These are phyloP conservation scores for Myotis daubentonii DNA, from an alignment of 2,797 vertebrate genomes.

Conservation along the genomic window DNA sequence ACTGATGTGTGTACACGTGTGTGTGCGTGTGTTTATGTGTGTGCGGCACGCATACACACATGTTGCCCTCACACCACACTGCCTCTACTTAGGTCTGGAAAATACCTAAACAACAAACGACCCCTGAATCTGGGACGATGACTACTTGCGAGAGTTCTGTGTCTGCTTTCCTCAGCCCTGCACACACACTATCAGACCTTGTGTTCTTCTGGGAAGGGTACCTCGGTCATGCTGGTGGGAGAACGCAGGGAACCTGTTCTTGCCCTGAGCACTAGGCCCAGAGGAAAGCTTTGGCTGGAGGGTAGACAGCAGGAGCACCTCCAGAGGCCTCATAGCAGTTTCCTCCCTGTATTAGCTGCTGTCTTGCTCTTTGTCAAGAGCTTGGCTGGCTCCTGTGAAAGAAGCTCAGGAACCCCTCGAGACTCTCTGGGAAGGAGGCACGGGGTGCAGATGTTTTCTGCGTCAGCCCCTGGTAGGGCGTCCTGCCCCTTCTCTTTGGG, in stretches of 20 bases:
- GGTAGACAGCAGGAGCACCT: background rate
- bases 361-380: background rate
- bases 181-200: background rate
- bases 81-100: background rate
- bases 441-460: background rate
- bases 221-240: background rate
- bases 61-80: background rate
- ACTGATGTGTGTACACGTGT: background rate
- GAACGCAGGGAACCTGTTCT: background rate
- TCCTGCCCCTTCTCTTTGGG: background rate
- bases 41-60: rapidly evolving
- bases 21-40: background rate
- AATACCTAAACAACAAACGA: background rate
- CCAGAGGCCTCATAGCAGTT: background rate
- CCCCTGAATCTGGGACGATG: background rate
- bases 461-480: background rate
- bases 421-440: background rate
- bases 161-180: background rate
- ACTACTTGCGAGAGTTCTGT: background rate
- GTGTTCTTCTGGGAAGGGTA: background rate
- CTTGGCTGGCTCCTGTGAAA: background rate
- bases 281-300: background rate
- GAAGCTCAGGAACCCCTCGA: background rate
- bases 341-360: background rate
- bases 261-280: background rate